Evolutionary conservation across 1,140 invertebrate species (phyloP).

Genomic region (Hypsibius dujardini): DNA sequence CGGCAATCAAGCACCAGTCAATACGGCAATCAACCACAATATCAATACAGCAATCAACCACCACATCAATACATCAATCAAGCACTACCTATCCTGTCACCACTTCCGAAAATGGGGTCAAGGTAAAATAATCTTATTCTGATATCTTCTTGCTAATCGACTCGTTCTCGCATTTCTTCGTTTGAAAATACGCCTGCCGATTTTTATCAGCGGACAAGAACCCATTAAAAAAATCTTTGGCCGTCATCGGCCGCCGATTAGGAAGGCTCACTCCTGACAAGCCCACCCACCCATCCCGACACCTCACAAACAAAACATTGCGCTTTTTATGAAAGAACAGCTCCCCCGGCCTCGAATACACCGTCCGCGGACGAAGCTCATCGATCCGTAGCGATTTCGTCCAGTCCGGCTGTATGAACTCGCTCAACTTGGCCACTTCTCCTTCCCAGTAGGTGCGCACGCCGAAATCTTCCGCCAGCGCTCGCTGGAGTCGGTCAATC

Average conservation of each 20-base stretch:
- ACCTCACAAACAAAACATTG: background rate
- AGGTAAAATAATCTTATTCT: no score
- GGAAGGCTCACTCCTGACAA: background rate
- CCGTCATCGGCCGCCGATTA: slow-evolving; percentile 4
- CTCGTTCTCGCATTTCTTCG: background rate
- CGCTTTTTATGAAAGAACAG: slow-evolving; percentile 12
- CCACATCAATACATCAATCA: no score
- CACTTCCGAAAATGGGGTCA: no score
- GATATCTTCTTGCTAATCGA: no score
- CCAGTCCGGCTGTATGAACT: background rate
- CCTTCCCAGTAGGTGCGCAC: background rate
- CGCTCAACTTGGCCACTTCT: background rate
- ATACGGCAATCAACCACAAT: no score
- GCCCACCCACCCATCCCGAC: slow-evolving; percentile 13
- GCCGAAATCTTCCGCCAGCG: slow-evolving; percentile 3
- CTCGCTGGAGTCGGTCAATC: background rate
- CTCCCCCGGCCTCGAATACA: background rate
- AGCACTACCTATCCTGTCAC: no score
- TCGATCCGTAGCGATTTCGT: background rate
- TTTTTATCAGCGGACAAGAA: slow-evolving; percentile 9
- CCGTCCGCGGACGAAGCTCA: background rate
- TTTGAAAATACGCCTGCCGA: background rate
- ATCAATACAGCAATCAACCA: no score
- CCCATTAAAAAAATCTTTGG: slow-evolving; percentile 11
- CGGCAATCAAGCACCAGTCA: no score